Conservation (phyloP, 1,140 invertebrate genomes). For the Zophobas morio region DNA sequence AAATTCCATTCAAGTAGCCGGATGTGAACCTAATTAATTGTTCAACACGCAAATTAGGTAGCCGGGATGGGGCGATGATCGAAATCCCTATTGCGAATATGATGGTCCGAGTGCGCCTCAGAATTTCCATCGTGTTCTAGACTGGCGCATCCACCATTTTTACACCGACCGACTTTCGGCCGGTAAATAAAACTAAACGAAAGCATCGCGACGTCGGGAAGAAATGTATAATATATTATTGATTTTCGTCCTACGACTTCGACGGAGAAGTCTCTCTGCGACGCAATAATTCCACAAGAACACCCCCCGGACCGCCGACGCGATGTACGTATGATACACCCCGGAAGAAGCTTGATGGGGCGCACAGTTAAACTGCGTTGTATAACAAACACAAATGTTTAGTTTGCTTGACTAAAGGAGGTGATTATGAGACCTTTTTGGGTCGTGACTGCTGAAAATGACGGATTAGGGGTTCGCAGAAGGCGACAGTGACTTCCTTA, state of each 20-base stretch:
- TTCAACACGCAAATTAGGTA: slow-evolving; percentile 15
- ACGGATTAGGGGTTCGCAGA: too few relatives aligned
- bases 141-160: slow-evolving; percentile 46
- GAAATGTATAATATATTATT: slow-evolving; percentile 46
- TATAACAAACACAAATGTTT: slow-evolving; percentile 28
- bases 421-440: background rate
- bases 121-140: background rate
- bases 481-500: too few relatives aligned
- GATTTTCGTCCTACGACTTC: slow-evolving; percentile 40
- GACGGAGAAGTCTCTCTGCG: slow-evolving; percentile 32
- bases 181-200: slow-evolving; percentile 5
- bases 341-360: slow-evolving; percentile 22
- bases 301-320: slow-evolving; percentile 1
- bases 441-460: too few relatives aligned
- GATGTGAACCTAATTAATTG: slow-evolving; percentile 21
- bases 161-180: slow-evolving; percentile 26
- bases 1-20: slow-evolving; percentile 26
- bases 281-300: slow-evolving; percentile 46
- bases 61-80: background rate
- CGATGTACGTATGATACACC: background rate
- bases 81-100: background rate
- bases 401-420: background rate
- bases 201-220: slow-evolving; percentile 15
- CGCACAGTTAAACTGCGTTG: slow-evolving; percentile 12
- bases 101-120: too few relatives aligned